Evolutionary conservation across 2,888 invertebrate genomes (phyloP).

Genomic region (Philaethria dido): DNA sequence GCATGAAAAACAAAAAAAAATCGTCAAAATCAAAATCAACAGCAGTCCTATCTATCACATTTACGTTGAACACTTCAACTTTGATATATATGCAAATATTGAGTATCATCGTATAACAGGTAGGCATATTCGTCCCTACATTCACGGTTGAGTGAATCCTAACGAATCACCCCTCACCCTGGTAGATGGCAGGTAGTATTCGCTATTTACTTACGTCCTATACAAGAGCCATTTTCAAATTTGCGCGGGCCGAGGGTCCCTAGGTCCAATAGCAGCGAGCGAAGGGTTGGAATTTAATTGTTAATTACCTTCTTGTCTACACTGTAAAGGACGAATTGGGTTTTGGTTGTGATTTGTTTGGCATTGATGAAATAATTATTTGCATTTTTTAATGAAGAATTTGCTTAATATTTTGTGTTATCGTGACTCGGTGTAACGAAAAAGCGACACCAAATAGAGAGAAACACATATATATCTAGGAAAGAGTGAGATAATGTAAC

Average conservation of each 20-base stretch:
- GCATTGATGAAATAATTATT: conserved; percentile 21
- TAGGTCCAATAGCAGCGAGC: conserved; percentile 59
- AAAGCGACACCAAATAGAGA: no score
- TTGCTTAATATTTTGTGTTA: no score
- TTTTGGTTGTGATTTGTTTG: conserved; percentile 42
- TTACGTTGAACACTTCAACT: conserved; percentile 60
- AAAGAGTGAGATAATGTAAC: no score
- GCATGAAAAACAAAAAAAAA: not conserved
- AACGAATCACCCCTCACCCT: conserved; percentile 63
- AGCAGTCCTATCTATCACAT: conserved; percentile 44
- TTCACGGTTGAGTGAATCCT: conserved; percentile 76
- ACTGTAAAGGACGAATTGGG: conserved; percentile 47
- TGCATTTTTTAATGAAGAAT: not conserved
- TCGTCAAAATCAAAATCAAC: not conserved
- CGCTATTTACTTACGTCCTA: conserved; percentile 63
- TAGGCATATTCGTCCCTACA: conserved; percentile 60
- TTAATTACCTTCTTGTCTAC: conserved; percentile 78
- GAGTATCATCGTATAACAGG: conserved; percentile 75
- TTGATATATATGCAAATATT: conserved; percentile 81
- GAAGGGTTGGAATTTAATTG: conserved; percentile 57
- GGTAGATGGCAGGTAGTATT: conserved; percentile 43
- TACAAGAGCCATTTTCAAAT: conserved; percentile 70
- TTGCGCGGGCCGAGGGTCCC: conserved; percentile 59
- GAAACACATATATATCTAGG: no score
- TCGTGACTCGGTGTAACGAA: no score